Conservation (phyloP, 2,888 invertebrate species). For the Habrosyne pyritoides region DNA sequence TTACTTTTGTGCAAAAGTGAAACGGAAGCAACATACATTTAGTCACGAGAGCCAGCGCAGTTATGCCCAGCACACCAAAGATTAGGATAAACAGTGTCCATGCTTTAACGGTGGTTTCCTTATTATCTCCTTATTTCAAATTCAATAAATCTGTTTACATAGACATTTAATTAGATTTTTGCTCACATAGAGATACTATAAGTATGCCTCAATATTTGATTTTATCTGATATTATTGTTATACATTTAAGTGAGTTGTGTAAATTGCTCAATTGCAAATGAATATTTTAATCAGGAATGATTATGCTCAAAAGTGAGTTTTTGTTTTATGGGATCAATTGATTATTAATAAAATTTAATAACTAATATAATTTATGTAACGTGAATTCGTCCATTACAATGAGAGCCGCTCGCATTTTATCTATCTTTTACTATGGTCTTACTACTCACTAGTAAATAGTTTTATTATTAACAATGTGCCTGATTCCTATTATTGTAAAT, state of each 20-base stretch:
- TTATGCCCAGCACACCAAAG: conserved; percentile 80
- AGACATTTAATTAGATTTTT: conserved; percentile 51
- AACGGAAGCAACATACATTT: conserved; percentile 32
- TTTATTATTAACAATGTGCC: conserved; percentile 72
- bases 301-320: conserved; percentile 78
- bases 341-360: conserved; percentile 50
- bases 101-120: conserved; percentile 50
- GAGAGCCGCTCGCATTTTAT: conserved; percentile 27
- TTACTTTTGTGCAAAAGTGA: conserved; percentile 1
- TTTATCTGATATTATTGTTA: conserved; percentile 53
- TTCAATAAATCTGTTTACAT: conserved; percentile 42
- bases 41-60: conserved; percentile 54
- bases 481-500: conserved; percentile 82
- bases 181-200: conserved; percentile 54
- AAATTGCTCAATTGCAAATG: conserved; percentile 74
- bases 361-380: conserved; percentile 49
- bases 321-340: conserved; percentile 68
- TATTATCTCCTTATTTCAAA: conserved; percentile 47
- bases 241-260: conserved; percentile 47
- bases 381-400: conserved; percentile 64
- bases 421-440: conserved; percentile 41
- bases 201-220: conserved; percentile 62
- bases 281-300: conserved; percentile 64
- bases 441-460: conserved; percentile 70
- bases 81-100: conserved; percentile 73